Evolutionary conservation across 2,888 invertebrate genomes (phyloP), one percentile per base, ranked within the genome.

Genomic region (Andrena minutula): DNA sequence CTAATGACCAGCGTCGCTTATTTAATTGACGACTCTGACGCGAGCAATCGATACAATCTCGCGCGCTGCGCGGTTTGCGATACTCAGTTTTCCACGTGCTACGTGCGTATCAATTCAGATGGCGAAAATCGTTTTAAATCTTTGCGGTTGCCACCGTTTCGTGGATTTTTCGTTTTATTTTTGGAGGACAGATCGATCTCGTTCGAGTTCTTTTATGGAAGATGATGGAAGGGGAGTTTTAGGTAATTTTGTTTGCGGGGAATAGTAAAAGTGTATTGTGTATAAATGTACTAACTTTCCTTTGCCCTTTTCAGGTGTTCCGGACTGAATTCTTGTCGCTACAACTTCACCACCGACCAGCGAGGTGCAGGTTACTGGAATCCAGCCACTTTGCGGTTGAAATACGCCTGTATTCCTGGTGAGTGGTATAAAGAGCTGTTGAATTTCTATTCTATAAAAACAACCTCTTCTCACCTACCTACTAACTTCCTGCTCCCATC

Each of bases 361-460:
- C 96, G 96, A 0, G 95, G 95, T 23, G 95, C 96, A 0, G 94
- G 94, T 77, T 94, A 94, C 75, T 97, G 96, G 96, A 95, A 95
- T 47, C 94, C 95, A n/a, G 97, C 97, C 76, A 95, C 95, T 70
- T 95, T 97, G 58, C 95, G 95, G 83, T 94, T 97, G 35, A 96
- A 96, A 93, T 97, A 97, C 91, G 96, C 96, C 78, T 97, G 97
- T 91, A 96, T 97, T 93, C 96, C 96, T 93, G 96, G 97, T 97
- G 93, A 95, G 88, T 75, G 6, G 35, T 35, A 8, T 0, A 26
- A 56, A 10, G 10, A 56, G 26, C 23, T 56, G 23, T 23, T 23
- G 23, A 23, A 26, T 56, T 56, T 56, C 10, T 51, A 51, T 56
- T 56, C 20, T 3, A 49, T 23, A 16, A 65, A 56, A 16, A 23